Evolutionary conservation across 2,888 invertebrate species (phyloP), one percentile per base, ranked within the genome.

Genomic region (Villa cingulata): DNA sequence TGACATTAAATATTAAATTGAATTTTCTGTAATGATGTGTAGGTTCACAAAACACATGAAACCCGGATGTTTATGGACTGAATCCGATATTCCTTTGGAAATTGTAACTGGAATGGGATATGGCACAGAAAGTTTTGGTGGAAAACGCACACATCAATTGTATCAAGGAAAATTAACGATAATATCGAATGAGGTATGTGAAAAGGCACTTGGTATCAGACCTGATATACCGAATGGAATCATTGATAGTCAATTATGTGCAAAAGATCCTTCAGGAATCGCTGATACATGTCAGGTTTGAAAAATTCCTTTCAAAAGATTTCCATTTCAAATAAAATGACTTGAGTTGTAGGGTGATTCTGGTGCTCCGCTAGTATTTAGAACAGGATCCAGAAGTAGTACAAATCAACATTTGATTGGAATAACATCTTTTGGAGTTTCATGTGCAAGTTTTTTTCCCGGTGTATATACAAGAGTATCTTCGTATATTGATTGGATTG

Each of bases 61-160:
- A 39, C 81, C 81, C 1, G 76, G 78, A 3, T 79, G 79, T 52
- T 63, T 81, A 15, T 76, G 74, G 65, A 63, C 65, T 3, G 58
- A 56, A 20, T 49, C 52, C 2, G 54, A 62, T n/a, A 55, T 72
- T 34, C 65, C 68, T 16, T 64, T 65, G 38, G 57, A 57, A 1
- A 65, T 63, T 51, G 74, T 73, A 1, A 72, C 76, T 15, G 80
- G 80, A 12, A 74, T 74, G 56, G 81, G 81, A 43, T 80, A 77
- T 69, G 81, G 81, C 1, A 70, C 70, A 48, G 72, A 71, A 0
- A 61, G 66, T 51, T 74, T 70, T 51, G 71, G 58, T 40, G 62
- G 59, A 44, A 53, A 56, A 19, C 58, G 57, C 41, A 62, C 68
- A 2, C 60, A 68, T 53, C 60, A 62, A 1, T 55, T 67, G 23